These are phyloP conservation scores for Cettia cetti DNA, from an alignment of 2,113 vertebrate genomes.

Conservation along the genomic window DNA sequence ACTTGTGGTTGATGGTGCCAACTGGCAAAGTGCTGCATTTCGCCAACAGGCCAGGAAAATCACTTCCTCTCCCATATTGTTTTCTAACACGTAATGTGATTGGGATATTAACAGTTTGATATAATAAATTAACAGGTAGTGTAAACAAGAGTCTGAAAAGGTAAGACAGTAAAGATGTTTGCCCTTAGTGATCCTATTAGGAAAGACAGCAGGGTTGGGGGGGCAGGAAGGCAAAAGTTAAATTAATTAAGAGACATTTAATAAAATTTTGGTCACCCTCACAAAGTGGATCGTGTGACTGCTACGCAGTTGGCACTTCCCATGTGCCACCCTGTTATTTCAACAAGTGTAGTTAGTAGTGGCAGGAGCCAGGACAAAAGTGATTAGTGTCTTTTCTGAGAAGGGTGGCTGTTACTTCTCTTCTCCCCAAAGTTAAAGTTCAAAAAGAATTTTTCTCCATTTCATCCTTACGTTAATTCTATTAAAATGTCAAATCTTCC, in stretches of 20 bases:
- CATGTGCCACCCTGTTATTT: neutral
- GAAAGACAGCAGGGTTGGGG: neutral
- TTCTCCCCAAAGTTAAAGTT: constrained; percentile 16
- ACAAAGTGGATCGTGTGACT: neutral
- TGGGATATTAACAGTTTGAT: constrained; percentile 71
- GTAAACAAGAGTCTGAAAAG: constrained; percentile 74
- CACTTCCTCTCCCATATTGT: constrained; percentile 58
- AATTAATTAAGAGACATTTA: constrained; percentile 21
- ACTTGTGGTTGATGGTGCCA: constrained; percentile 69
- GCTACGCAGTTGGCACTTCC: neutral
- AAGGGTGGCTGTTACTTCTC: neutral
- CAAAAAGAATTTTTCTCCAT: neutral
- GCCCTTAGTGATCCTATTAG: constrained; percentile 16
- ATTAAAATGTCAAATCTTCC: neutral
- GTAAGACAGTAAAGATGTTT: neutral
- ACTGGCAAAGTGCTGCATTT: constrained; percentile 67
- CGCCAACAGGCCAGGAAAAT: constrained; percentile 67
- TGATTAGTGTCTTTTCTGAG: neutral
- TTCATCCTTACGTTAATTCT: neutral
- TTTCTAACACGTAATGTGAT: constrained; percentile 63
- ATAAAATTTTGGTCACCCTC: neutral
- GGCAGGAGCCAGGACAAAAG: neutral
- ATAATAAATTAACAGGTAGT: constrained; percentile 75
- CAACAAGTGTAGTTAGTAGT: neutral
- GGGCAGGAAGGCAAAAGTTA: neutral